Evolutionary conservation across 2,113 vertebrate genomes (phyloP), one percentile per base, ranked within the genome.

Genomic region (Octodon degus): DNA sequence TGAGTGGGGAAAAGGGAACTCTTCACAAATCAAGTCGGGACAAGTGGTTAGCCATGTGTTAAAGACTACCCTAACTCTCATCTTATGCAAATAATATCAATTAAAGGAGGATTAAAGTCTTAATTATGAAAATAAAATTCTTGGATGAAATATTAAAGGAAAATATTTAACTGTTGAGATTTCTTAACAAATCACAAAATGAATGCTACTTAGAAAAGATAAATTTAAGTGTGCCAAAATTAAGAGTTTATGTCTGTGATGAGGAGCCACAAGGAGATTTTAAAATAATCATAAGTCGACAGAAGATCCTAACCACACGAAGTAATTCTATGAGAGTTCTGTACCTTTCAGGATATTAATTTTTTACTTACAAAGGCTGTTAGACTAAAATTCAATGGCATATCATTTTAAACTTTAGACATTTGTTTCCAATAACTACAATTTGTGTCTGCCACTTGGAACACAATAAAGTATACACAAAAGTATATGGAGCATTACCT

Each of bases 111-210:
- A 86, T 72, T 89, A 65, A 89, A 82, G 5, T 80, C 34, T 88
- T 91, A 76, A 86, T 80, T 83, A 20, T 91, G 22, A 77, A 95
- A 91, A 68, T 1, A 24, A 89, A 89, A 79, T 17, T 67, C 67
- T 65, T 30, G 72, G 47, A 70, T 8, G 2, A 94, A 68, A 11
- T 77, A 40, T 65, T 47, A 90, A 13, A 84, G 30, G 17, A 86
- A 65, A 72, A 43, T 25, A 40, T 50, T n/a, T 86, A 43, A 20
- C 25, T 82, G 19, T 22, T 85, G 50, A 92, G 27, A 70, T 80
- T 70, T 63, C 55, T 81, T 94, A n/a, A 80, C 0, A 68, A 84
- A 25, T 63, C 17, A 86, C 9, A 88, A 63, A 19, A 85, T 60
- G 34, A 55, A 2, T 3, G 79, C 25, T 86, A 89, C 62, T 0